These are phyloP conservation scores for Axis porcinus DNA, from an alignment of 2,113 vertebrate species.

Conservation along the genomic window DNA sequence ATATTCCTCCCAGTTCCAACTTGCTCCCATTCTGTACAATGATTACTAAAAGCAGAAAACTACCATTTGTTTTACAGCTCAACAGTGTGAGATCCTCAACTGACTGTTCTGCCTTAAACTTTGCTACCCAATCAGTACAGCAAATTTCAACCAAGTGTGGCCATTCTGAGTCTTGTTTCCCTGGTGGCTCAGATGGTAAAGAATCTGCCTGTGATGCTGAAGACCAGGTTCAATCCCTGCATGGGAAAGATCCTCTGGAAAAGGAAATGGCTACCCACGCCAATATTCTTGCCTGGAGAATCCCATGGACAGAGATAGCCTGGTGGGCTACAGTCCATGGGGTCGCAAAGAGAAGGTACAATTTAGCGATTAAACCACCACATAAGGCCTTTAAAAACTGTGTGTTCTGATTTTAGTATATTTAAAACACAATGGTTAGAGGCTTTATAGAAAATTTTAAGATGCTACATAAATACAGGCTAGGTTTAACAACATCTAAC, in stretches of 20 bases:
- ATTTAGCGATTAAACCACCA: background rate
- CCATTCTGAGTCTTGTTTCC: background rate
- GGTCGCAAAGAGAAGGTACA: fast-evolving
- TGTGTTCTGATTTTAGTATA: background rate
- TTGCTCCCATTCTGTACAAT: background rate
- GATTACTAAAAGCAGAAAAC: background rate
- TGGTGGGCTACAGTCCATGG: background rate
- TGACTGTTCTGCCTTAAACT: background rate
- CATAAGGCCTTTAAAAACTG: background rate
- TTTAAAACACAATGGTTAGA: constrained; percentile 1
- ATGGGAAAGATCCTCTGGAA: background rate
- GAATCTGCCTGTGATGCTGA: background rate
- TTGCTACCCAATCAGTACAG: background rate
- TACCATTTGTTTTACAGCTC: background rate
- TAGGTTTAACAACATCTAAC: background rate
- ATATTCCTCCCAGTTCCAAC: background rate
- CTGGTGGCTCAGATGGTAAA: background rate
- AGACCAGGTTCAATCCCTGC: background rate
- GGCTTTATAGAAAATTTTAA: background rate
- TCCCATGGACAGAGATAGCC: background rate
- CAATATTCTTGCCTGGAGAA: background rate
- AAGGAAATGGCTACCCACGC: background rate
- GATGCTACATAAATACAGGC: background rate
- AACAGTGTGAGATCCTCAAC: background rate
- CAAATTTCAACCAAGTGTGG: background rate